Conservation (phyloP, 2,888 invertebrate species). For the Phyto melanocephala region DNA sequence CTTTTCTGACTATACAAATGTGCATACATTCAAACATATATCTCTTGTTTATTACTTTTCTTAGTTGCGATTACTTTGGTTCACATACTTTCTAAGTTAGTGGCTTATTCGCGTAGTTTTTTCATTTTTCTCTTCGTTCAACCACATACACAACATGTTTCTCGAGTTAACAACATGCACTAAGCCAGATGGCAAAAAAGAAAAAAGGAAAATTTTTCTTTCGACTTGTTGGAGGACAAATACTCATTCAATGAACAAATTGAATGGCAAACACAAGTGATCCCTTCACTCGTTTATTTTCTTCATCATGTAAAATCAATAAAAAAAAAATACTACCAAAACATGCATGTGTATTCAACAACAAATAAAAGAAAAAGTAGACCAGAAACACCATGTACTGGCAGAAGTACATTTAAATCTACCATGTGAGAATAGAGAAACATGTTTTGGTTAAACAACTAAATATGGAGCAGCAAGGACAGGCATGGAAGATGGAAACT, state of each 20-base stretch:
- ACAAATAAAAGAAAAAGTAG: neutral
- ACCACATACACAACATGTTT: slow-evolving; percentile 24
- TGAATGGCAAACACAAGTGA: slow-evolving; percentile 32
- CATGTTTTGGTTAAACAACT: slow-evolving; percentile 39
- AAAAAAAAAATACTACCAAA: neutral
- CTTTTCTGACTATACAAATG: neutral
- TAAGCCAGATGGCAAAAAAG: neutral
- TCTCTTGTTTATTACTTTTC: neutral
- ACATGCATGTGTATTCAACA: neutral
- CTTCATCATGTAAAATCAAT: neutral
- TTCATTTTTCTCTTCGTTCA: neutral
- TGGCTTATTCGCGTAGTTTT: too few relatives aligned
- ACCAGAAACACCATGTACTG: neutral
- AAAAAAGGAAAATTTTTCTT: neutral
- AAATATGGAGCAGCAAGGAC: too few relatives aligned
- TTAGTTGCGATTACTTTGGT: too few relatives aligned
- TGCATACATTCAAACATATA: too few relatives aligned
- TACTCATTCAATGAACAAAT: slow-evolving; percentile 50
- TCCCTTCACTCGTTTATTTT: neutral
- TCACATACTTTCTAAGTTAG: neutral
- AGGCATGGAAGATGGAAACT: too few relatives aligned
- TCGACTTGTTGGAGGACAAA: slow-evolving; percentile 6
- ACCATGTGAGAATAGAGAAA: slow-evolving; percentile 1
- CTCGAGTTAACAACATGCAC: neutral
- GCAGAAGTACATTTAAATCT: neutral